Base-by-base conservation (phyloP, 2,797 vertebrate species). In the Rhinatrema bivittatum region DNA sequence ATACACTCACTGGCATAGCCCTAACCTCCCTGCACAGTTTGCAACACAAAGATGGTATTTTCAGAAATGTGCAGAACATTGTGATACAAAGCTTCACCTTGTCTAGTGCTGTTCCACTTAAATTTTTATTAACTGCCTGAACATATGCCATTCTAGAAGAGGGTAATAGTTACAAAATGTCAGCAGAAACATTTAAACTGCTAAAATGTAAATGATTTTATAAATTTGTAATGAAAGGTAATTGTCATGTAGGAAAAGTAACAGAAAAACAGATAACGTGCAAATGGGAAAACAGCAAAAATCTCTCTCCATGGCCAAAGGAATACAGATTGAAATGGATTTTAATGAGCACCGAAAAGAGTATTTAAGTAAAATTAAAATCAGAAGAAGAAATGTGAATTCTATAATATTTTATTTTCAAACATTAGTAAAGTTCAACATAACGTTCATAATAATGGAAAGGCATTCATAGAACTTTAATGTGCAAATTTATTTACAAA, bases 161-260 rank as follows among this genome's bases (percentile, higher is more conserved):
- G 82, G 87, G 85, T 89, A 92, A 92, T 89, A 83, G 84, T 87
- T 90, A 85, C 84, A 86, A 94, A 94, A 96, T 95, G 89, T 91
- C 91, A 93, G 80, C 78, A 88, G 88, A 91, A 93, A 89, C 88
- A 83, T 89, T 86, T 67, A 61, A 85, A 79, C 81, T 90, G 86
- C 81, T 83, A 86, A 88, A 88, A 86, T 88, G 82, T 77, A 88
- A 90, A 89, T 86, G 85, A 90, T 93, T 90, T 91, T 87, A 88
- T 89, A 87, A 92, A 87, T 88, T 87, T 85, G 88, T 93, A 90
- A 91, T 93, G 91, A 93, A 93, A 92, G 85, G 83, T 89, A 91
- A 88, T 90, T 88, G 87, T 87, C 87, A 81, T 85, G 86, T 86
- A 70, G 67, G 62, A 81, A 82, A 72, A 82, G 74, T 63, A 76